These are phyloP conservation scores for Catharus bicknelli DNA, from an alignment of 2,113 vertebrate species.

Conservation along the genomic window DNA sequence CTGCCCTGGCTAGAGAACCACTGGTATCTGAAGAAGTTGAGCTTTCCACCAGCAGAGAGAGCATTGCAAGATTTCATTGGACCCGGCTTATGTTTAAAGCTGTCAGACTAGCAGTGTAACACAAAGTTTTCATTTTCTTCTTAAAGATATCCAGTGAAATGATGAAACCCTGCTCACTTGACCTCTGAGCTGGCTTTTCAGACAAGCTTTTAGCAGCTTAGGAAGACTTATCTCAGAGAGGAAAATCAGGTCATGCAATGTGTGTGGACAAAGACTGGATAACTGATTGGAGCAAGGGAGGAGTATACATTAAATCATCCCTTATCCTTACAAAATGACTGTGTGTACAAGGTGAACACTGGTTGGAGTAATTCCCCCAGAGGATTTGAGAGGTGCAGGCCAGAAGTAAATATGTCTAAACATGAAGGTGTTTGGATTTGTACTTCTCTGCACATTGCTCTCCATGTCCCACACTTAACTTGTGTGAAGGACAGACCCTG, in stretches of 20 bases:
- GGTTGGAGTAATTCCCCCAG: conserved; percentile 36
- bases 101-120: background rate
- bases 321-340: conserved; percentile 35
- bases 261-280: conserved; percentile 28
- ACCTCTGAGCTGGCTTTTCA: conserved; percentile 54
- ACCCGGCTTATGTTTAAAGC: background rate
- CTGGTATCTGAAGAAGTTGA: background rate
- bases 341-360: conserved; percentile 14
- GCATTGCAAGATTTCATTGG: background rate
- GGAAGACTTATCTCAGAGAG: conserved; percentile 25
- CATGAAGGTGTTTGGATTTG: background rate
- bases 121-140: conserved; percentile 34
- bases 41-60: background rate
- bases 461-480: background rate
- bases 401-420: conserved; percentile 39
- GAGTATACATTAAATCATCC: conserved; percentile 46
- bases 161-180: conserved; percentile 45
- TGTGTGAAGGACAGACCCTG: background rate
- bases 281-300: conserved; percentile 7
- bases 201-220: conserved; percentile 57
- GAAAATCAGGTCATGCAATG: conserved; percentile 34
- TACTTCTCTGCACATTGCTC: background rate
- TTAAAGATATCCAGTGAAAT: conserved; percentile 28
- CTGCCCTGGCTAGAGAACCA: background rate
- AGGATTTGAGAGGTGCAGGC: conserved; percentile 28